Conservation (phyloP, 2,113 vertebrate species). For the Antigone vipio region DNA sequence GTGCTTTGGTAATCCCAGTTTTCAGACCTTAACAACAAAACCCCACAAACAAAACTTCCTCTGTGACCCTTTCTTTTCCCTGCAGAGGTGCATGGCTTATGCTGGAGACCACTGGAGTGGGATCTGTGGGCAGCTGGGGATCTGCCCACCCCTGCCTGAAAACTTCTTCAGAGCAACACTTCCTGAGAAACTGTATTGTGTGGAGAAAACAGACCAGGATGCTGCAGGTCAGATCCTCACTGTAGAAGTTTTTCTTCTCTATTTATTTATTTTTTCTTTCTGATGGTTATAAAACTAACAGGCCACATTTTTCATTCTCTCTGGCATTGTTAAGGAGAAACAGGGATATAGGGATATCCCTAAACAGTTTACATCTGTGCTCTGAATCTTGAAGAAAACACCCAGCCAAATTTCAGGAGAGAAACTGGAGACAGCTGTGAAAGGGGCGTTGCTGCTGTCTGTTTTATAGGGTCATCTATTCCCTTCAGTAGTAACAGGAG, state of each 20-base stretch:
- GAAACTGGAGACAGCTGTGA: conserved; percentile 34
- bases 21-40: neutral
- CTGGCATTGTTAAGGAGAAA: neutral
- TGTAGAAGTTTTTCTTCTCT: neutral
- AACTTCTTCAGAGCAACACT: neutral
- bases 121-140: neutral
- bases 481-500: neutral
- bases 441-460: neutral
- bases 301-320: neutral
- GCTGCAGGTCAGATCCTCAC: neutral
- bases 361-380: conserved; percentile 26
- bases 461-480: neutral
- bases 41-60: neutral
- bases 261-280: neutral
- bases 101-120: neutral
- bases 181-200: accelerated
- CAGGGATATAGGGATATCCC: neutral
- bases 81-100: neutral
- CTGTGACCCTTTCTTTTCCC: neutral
- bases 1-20: neutral
- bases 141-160: neutral
- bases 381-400: neutral
- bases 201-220: neutral
- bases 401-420: neutral
- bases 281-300: neutral